Evolutionary conservation across 2,888 invertebrate species (phyloP).

Genomic region (Lasioglossum marginatum): DNA sequence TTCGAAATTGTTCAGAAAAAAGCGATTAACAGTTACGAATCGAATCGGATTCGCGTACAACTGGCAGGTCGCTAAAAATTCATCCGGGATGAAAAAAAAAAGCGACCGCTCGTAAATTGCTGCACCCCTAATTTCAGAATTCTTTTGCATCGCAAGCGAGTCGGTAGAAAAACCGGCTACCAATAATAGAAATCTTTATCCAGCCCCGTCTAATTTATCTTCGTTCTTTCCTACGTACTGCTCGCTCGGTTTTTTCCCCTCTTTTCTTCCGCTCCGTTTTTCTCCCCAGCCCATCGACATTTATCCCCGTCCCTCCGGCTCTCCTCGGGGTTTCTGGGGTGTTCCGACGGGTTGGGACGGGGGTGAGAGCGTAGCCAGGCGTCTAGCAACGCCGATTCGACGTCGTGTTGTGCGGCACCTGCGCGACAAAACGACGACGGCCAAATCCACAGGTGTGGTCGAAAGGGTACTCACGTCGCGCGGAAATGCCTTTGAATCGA

Average conservation of each 20-base stretch:
- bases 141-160: conserved; percentile 18
- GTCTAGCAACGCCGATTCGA: conserved; percentile 23
- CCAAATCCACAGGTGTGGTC: conserved; percentile 72
- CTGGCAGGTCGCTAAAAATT: neutral
- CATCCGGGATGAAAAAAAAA: neutral
- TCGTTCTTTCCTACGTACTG: neutral
- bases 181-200: conserved; percentile 39
- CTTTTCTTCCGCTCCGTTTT: conserved; percentile 15
- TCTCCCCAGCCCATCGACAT: conserved; percentile 13
- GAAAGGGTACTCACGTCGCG: conserved; percentile 67
- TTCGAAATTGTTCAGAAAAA: neutral
- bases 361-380: conserved; percentile 13
- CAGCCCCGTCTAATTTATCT: conserved; percentile 29
- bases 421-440: conserved; percentile 46
- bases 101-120: conserved; percentile 10
- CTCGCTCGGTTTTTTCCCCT: neutral
- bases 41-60: neutral
- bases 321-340: neutral
- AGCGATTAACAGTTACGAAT: neutral
- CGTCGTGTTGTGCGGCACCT: conserved; percentile 35
- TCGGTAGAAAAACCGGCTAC: neutral
- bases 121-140: neutral
- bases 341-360: neutral
- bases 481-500: conserved; percentile 67
- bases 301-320: conserved; percentile 18